Base-by-base conservation (phyloP, 2,888 invertebrate genomes). In the Tromatobia lineatoria region DNA sequence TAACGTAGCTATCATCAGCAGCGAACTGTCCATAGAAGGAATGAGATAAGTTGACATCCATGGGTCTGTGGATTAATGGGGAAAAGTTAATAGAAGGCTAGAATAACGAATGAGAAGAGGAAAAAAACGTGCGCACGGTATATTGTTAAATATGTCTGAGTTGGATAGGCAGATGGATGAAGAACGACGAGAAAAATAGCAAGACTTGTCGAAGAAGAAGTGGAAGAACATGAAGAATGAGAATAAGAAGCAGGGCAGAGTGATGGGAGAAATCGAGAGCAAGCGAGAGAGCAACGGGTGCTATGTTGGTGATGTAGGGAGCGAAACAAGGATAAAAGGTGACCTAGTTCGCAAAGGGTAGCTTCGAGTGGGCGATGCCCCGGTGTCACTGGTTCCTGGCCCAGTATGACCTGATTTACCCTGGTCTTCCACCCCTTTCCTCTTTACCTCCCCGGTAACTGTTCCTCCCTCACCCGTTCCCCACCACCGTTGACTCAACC, bases 371-470 rank as follows among this genome's bases (percentile, higher is more conserved):
- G 89, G 83, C 86, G 88, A 89, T 88, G 88, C 87, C 87, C 90
- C 82, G 87, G 85, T 90, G 88, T 88, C 88, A 89, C 89, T 87
- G 89, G 88, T 90, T 89, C 87, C 89, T 89, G 88, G 88, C 90
- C 89, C 89, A 89, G 90, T 86, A 86, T 92, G 92, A 91, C 91
- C 91, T 88, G 90, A 89, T 90, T 91, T 88, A 88, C 88, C 88
- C 89, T 88, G 90, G 86, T 86, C 87, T 87, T 75, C 59, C 87
- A 73, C 85, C 81, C 61, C 80, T 77, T 80, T 73, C 67, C 79
- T 47, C 82, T 81, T 85, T 78, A 79, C 11, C 45, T 13, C 13
- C 45, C 71, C 61, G 25, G 23, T 67, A 64, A 69, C 80, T 59
- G 67, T 61, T 76, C 71, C 70, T 57, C 74, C 59, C 71, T 45